A percentile compares a stretch with the other conserved stretches of the same genome.
phyloP scores from a whole-genome alignment of 2,888 invertebrate genomes.

The Caenorhabditis zanzibari region DNA sequence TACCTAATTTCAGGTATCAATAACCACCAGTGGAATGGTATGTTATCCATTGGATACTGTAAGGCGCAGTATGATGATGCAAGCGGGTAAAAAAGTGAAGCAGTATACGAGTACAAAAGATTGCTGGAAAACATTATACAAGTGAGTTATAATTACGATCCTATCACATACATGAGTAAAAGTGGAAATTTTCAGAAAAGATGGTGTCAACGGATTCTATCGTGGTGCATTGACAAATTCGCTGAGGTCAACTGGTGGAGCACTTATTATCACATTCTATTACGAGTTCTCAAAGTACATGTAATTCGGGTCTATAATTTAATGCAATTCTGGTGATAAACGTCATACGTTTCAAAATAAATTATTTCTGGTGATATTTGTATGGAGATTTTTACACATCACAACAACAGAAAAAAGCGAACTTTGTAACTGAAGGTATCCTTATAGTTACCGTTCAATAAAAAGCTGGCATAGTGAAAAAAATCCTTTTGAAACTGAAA shows the following conservation, averaged over 20 bases:
- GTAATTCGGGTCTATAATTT: conserved; percentile 48
- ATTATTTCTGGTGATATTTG: conserved; percentile 23
- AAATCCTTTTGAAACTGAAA: no score
- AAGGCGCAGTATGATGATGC: conserved; percentile 80
- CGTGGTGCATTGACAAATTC: conserved; percentile 79
- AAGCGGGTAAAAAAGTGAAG: conserved; percentile 75
- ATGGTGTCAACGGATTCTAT: conserved; percentile 76
- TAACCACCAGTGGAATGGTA: conserved; percentile 75
- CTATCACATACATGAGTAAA: background rate
- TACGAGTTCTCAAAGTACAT: conserved; percentile 81
- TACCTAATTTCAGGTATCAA: conserved; percentile 70
- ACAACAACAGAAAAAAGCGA: no score
- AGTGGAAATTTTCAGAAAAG: conserved; percentile 68
- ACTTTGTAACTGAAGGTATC: no score
- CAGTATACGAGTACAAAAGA: conserved; percentile 72
- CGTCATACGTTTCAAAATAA: conserved; percentile 40
- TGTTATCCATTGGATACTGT: conserved; percentile 82
- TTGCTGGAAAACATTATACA: conserved; percentile 74
- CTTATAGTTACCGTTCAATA: no score
- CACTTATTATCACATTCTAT: conserved; percentile 80
- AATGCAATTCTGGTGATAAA: conserved; percentile 15
- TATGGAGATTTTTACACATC: no score
- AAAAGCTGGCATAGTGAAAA: no score
- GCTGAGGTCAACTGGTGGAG: conserved; percentile 79
- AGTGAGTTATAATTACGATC: conserved; percentile 54